Base-by-base conservation (phyloP, 2,113 vertebrate species). In the Calyptomena viridis region DNA sequence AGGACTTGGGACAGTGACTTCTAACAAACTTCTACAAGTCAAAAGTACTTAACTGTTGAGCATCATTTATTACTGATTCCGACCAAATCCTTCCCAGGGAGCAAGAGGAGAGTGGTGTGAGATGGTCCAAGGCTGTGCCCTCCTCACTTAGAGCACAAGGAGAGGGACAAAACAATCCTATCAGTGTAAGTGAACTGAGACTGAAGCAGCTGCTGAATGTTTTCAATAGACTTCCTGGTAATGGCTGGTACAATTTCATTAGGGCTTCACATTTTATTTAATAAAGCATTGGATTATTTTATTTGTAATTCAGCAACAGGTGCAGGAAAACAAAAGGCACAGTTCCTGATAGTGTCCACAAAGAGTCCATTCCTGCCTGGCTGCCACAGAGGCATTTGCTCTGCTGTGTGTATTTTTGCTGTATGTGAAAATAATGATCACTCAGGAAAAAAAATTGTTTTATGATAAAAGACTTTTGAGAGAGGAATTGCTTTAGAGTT, bases 181-280 rank as follows among this genome's bases (percentile, higher is more conserved):
- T 78, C 87, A 89, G 84, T 86, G 87, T 90, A 39, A 89, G 72
- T 22, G 30, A 76, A 90, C 79, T 79, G 86, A 63, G 49, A 44
- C 66, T 31, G 56, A 68, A 86, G 69, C 95, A 96, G 92, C 92
- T 95, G 93, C 90, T 79, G 80, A 77, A 53, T 84, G 93, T 83
- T 93, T 90, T 93, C 95, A 92, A 58, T 79, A 67, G 93, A 89
- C 87, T 90, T 73, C 95, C 95, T 96, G 94, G 95, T 84, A 91
- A 95, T 15, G 95, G 82, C 94, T 96, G 95, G 95, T 96, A 95
- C 93, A 82, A 87, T 90, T 94, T 95, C 84, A 94, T 91, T 75
- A 89, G 56, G 47, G 56, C 83, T 56, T 86, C 85, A 88, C 69
- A 5, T 74, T 92, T 94, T 78, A 91, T 94, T 94, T 79, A 77